Evolutionary conservation across 2,888 invertebrate genomes (phyloP).

Genomic region (Tyria jacobaeae): DNA sequence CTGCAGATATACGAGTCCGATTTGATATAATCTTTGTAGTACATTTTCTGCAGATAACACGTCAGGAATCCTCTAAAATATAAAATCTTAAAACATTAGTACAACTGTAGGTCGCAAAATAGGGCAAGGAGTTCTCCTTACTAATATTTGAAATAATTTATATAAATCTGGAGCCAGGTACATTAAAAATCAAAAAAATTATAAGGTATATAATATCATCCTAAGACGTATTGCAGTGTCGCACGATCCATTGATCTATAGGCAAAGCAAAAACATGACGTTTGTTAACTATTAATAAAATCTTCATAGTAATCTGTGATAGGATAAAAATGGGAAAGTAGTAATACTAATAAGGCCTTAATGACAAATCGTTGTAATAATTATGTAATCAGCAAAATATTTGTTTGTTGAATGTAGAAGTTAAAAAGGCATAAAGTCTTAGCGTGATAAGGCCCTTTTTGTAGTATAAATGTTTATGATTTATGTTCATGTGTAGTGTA

Average conservation of each 20-base stretch:
- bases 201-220: too few relatives aligned
- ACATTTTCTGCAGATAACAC: too few relatives aligned
- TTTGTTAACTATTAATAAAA: background rate
- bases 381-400: background rate
- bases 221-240: background rate
- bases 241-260: background rate
- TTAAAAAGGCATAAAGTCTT: slow-evolving; percentile 1
- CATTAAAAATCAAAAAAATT: too few relatives aligned
- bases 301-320: background rate
- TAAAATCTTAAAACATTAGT: too few relatives aligned
- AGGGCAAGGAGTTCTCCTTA: too few relatives aligned
- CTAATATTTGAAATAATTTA: too few relatives aligned
- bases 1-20: too few relatives aligned
- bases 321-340: background rate
- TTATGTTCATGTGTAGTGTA: background rate
- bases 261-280: background rate
- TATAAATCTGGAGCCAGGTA: too few relatives aligned
- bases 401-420: slow-evolving; percentile 7
- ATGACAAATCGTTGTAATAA: slow-evolving; percentile 3
- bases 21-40: too few relatives aligned
- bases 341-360: background rate
- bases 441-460: slow-evolving; percentile 2
- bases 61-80: too few relatives aligned
- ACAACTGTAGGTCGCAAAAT: too few relatives aligned
- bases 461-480: background rate